Percentiles rank a stretch among this genome's conserved stretches.
phyloP scores from a whole-genome alignment of 2,113 vertebrate species.

The Nettapus auritus region DNA sequence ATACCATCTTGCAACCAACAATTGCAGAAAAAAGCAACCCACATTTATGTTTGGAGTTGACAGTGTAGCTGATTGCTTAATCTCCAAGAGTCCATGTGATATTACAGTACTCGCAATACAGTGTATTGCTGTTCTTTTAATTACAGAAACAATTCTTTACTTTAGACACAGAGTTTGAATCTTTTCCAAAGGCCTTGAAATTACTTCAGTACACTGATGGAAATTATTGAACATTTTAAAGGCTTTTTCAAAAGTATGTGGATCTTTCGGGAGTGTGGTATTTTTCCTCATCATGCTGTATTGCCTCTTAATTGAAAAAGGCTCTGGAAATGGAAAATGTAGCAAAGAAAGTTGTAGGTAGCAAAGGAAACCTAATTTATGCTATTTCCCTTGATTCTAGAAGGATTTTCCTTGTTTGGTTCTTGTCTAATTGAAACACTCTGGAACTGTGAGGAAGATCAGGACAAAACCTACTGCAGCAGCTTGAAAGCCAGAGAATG shows the following conservation, averaged over 20 bases:
- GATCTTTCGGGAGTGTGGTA: background rate
- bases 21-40: background rate
- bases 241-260: background rate
- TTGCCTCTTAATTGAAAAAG: conserved; percentile 29
- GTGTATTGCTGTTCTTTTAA: conserved; percentile 20
- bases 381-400: background rate
- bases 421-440: background rate
- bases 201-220: background rate
- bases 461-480: background rate
- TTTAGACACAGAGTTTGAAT: background rate
- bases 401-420: background rate
- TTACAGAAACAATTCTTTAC: conserved; percentile 33
- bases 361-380: background rate
- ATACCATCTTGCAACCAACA: background rate
- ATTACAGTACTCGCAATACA: background rate
- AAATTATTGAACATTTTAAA: conserved; percentile 32
- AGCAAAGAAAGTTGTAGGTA: background rate
- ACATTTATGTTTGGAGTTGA: background rate
- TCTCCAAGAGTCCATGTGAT: background rate
- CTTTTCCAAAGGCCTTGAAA: conserved; percentile 8
- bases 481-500: background rate
- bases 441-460: background rate
- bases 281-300: conserved; percentile 12
- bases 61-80: background rate
- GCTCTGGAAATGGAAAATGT: background rate